These are phyloP conservation scores for Anthoptus insignis DNA, from an alignment of 2,888 invertebrate species.

Conservation along the genomic window DNA sequence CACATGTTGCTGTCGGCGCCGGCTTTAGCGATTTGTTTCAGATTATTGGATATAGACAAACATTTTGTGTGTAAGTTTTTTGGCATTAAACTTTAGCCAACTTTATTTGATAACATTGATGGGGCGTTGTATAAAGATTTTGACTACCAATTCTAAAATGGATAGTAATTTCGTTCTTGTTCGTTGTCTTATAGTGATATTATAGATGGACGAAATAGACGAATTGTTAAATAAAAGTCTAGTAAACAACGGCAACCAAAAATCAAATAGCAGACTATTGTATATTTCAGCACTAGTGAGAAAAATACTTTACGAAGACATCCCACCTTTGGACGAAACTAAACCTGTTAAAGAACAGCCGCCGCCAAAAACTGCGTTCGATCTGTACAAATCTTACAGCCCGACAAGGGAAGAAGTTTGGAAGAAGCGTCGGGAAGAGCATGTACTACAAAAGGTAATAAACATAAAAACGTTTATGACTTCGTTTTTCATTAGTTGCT, in stretches of 20 bases:
- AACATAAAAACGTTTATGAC: too few species aligned
- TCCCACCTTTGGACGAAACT: slow-evolving; percentile 58
- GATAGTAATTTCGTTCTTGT: too few species aligned
- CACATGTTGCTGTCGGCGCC: slow-evolving; percentile 62
- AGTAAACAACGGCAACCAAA: too few species aligned
- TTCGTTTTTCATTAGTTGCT: too few species aligned
- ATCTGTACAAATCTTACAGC: slow-evolving; percentile 70
- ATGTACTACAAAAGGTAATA: slow-evolving; percentile 58
- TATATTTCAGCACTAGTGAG: slow-evolving; percentile 65
- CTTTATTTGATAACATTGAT: too few species aligned
- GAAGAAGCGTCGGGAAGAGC: slow-evolving; percentile 58
- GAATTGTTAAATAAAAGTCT: too few species aligned
- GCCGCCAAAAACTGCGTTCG: slow-evolving; percentile 65
- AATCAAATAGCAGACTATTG: too few species aligned
- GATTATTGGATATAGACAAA: slow-evolving; percentile 64
- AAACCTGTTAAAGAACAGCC: slow-evolving; percentile 54
- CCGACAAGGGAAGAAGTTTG: slow-evolving; percentile 64
- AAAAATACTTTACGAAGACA: slow-evolving; percentile 72
- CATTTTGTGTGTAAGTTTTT: slow-evolving; percentile 70
- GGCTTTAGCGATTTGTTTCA: slow-evolving; percentile 73
- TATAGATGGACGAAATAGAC: too few species aligned
- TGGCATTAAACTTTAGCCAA: not conserved
- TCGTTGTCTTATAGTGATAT: too few species aligned
- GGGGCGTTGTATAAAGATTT: too few species aligned
- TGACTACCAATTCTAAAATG: too few species aligned